Evolutionary conservation across 1,140 invertebrate species (phyloP).

Genomic region (Calosoma granatense): DNA sequence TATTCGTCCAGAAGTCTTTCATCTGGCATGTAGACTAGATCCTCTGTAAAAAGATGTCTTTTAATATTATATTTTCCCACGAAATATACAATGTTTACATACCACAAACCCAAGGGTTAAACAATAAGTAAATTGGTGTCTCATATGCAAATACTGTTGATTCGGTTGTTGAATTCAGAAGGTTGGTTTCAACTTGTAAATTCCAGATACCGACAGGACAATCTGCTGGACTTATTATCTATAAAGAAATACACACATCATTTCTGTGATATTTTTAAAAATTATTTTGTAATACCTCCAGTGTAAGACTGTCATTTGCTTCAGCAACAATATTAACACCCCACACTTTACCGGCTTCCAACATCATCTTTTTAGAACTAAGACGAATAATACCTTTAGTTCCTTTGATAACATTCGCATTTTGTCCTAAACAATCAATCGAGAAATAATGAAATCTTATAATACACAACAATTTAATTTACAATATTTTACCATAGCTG

Average conservation of each 20-base stretch:
- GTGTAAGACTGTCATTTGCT: slow-evolving; percentile 38
- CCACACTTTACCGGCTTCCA: slow-evolving; percentile 35
- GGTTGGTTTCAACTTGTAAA: slow-evolving; percentile 45
- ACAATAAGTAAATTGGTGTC: slow-evolving; percentile 63
- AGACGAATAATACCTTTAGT: slow-evolving; percentile 44
- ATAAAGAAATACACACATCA: no score
- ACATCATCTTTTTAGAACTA: slow-evolving; percentile 29
- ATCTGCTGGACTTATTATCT: slow-evolving; percentile 47
- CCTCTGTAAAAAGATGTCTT: slow-evolving; percentile 36
- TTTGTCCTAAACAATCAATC: slow-evolving; percentile 43
- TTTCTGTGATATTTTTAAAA: no score
- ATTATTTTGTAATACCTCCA: no score
- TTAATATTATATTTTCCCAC: not conserved
- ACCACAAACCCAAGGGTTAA: slow-evolving; percentile 77
- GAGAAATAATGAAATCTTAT: not conserved
- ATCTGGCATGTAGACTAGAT: slow-evolving; percentile 55
- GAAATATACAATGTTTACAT: slow-evolving; percentile 23
- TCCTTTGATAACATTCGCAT: slow-evolving; percentile 43
- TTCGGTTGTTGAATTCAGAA: slow-evolving; percentile 8
- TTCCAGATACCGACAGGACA: slow-evolving; percentile 53
- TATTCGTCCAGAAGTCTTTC: slow-evolving; percentile 52
- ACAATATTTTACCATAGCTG: slow-evolving; percentile 44
- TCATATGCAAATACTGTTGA: slow-evolving; percentile 36
- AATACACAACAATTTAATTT: slow-evolving; percentile 15
- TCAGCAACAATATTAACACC: slow-evolving; percentile 37